Base-by-base conservation (phyloP, 2,797 vertebrate species). In the Pogonophryne albipinna region DNA sequence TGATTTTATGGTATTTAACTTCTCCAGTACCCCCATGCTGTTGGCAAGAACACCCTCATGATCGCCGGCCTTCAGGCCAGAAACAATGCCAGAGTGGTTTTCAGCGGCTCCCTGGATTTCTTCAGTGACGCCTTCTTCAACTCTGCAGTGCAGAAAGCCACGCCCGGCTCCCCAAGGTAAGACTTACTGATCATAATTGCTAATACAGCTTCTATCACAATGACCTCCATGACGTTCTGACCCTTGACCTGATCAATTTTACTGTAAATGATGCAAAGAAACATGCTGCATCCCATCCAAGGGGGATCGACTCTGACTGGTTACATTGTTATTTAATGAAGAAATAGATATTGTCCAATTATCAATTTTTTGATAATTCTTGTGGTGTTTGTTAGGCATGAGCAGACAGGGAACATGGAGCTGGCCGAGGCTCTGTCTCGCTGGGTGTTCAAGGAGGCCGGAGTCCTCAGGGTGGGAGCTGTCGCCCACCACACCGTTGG, bases 381-480 rank as follows among this genome's bases (percentile, higher is more conserved):
- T 8, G 0, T 55, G n/a, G 15, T 66, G 0, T 53, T 79, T 53
- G 11, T 1, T 59, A 99, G 98, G 74, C 95, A 95, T 19, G 91
- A 96, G 0, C 95, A 96, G 92, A 99, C 97, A 0, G 98, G 98
- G 19, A 99, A 99, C 91, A 96, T 95, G 4, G 97, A 98, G 85
- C 95, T 99, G 76, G 97, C 97, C 0, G 87, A 97, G 64, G 97
- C 98, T 34, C 91, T 99, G 80, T 98, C 98, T 1, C 96, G 95
- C 67, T 99, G 98, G 98, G 98, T 99, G 84, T 99, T 99, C 92
- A 99, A 99, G 84, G 98, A 99, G 88, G 97, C 99, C 2, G 98
- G 98, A 0, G 98, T 99, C 55, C 96, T 99, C 31, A 93, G 98
- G 0, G 98, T 99, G 9, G 98, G 98, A 2, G 95, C 96, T 0